Percentiles rank a stretch among this genome's conserved stretches.
Evolutionary conservation across 2,888 invertebrate species (phyloP).

Genomic region (Dasysyrphus tricinctus): DNA sequence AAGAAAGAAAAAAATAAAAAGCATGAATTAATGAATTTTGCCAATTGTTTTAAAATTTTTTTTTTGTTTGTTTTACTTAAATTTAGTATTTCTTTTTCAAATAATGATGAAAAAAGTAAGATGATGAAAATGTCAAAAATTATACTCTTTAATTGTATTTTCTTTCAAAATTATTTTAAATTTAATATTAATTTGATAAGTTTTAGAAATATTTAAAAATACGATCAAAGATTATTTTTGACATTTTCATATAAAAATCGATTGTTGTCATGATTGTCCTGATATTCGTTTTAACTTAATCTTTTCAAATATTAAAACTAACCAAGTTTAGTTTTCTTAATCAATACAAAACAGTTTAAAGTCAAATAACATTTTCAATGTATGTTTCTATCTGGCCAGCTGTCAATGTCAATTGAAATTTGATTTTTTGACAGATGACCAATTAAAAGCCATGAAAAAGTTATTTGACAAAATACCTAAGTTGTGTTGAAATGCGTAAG

Average conservation of each 20-base stretch:
- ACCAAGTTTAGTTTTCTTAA: conserved; percentile 12
- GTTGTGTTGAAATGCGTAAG: conserved; percentile 21
- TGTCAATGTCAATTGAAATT: conserved; percentile 8
- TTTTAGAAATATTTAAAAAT: conserved; percentile 2
- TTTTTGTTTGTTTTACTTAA: conserved; percentile 49
- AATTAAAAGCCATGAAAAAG: background rate
- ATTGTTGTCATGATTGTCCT: conserved; percentile 35
- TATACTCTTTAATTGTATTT: conserved; percentile 12
- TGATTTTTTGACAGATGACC: conserved; percentile 6
- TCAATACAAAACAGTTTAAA: conserved; percentile 19
- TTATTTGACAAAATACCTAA: background rate
- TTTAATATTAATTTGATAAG: background rate
- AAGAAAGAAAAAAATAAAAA: conserved; percentile 71
- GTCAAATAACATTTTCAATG: background rate
- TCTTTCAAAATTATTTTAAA: background rate
- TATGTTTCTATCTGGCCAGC: background rate
- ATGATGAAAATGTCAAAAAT: conserved; percentile 47
- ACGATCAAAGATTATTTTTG: conserved; percentile 31
- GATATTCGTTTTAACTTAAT: conserved; percentile 29
- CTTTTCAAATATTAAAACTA: conserved; percentile 7
- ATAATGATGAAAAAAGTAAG: conserved; percentile 7
- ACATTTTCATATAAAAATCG: conserved; percentile 40
- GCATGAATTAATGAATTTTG: conserved; percentile 75
- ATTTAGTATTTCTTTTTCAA: conserved; percentile 25
- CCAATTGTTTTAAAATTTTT: conserved; percentile 59